Evolutionary conservation across 2,888 invertebrate species (phyloP).

Genomic region (Incurvaria masculella): DNA sequence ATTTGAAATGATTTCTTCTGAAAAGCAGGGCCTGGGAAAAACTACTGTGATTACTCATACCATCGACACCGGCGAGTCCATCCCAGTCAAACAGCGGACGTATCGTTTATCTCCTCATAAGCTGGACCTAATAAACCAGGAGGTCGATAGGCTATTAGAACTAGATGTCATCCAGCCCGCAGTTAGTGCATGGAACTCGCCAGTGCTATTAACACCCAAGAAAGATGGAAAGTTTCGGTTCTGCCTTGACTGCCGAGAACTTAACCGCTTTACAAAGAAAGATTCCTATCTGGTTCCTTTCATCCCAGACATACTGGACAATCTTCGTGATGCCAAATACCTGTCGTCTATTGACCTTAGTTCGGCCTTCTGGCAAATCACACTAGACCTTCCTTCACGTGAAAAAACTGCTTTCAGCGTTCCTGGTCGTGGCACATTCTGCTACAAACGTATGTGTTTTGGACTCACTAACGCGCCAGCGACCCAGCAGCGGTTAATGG

Average conservation of each 20-base stretch:
- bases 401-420: constrained; percentile 13
- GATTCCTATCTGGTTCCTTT: constrained; percentile 15
- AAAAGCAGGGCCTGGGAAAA: background rate
- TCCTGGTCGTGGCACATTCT: constrained; percentile 14
- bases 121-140: constrained; percentile 11
- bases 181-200: constrained; percentile 18
- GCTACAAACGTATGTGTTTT: constrained; percentile 14
- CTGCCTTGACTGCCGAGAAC: constrained; percentile 14
- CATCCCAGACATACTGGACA: constrained; percentile 20
- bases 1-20: background rate
- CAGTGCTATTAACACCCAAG: constrained; percentile 18
- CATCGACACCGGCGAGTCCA: background rate
- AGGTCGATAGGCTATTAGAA: constrained; percentile 17
- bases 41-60: background rate
- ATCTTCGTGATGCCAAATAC: constrained; percentile 17
- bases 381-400: background rate
- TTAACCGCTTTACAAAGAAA: constrained; percentile 8
- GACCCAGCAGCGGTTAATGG: constrained; percentile 19
- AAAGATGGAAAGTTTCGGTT: constrained; percentile 14
- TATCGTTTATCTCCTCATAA: constrained; percentile 11
- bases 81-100: constrained; percentile 11
- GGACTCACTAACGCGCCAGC: constrained; percentile 17
- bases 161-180: constrained; percentile 17
- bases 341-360: constrained; percentile 17
- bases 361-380: constrained; percentile 12